phyloP scores from a whole-genome alignment of 2,888 invertebrate genomes.

The Drosophila subsilvestris region DNA sequence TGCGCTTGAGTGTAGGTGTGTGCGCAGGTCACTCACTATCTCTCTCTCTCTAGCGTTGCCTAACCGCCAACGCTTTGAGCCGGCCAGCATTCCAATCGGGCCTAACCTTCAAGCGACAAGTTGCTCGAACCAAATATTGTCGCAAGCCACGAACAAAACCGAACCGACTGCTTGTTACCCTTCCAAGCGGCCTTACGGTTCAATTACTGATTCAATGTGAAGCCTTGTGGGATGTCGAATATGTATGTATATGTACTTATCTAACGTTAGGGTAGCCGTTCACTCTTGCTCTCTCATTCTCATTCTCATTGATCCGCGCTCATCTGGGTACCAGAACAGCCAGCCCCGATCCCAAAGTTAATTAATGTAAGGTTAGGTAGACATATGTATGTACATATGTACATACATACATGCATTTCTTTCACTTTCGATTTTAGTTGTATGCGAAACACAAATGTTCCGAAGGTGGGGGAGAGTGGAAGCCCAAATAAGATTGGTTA shows the following conservation, averaged over 20 bases:
- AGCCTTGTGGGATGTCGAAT: background rate
- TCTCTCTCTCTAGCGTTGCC: slow-evolving; percentile 22
- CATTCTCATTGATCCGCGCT: slow-evolving; percentile 1
- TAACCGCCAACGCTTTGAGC: slow-evolving; percentile 58
- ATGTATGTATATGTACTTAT: too few relatives aligned
- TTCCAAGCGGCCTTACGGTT: background rate
- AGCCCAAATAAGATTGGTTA: background rate
- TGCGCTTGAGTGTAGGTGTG: slow-evolving; percentile 36
- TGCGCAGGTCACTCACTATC: slow-evolving; percentile 17
- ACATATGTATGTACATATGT: background rate
- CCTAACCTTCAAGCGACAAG: slow-evolving; percentile 68
- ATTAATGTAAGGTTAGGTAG: background rate
- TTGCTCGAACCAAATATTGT: slow-evolving; percentile 62
- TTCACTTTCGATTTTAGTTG: background rate
- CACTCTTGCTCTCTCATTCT: background rate
- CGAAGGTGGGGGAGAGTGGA: background rate
- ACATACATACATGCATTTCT: background rate
- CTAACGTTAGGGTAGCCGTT: background rate
- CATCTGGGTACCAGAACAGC: background rate
- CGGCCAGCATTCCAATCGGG: slow-evolving; percentile 70
- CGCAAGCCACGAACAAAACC: slow-evolving; percentile 33
- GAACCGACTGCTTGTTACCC: slow-evolving; percentile 3
- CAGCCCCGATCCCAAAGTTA: background rate
- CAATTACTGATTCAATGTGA: background rate
- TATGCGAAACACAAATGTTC: background rate